Evolutionary conservation across 2,113 vertebrate species (phyloP), one percentile per base, ranked within the genome.

Genomic region (Dascyllus trimaculatus): DNA sequence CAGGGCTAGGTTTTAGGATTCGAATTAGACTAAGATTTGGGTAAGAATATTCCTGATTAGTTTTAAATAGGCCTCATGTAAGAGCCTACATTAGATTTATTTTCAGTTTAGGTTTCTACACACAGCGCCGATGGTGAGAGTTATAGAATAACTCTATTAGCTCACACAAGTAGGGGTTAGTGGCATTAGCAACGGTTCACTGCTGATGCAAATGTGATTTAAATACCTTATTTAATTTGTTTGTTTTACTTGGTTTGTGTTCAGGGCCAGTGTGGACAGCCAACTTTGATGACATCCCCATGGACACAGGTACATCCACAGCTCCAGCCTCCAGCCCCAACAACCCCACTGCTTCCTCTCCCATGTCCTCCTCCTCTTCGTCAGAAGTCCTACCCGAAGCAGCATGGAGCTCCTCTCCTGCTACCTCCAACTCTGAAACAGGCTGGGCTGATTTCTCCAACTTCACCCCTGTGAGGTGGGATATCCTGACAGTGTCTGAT

Each of bases 371-470:
- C 1, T 38, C 75, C 43, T 61, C 85, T 38, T 62, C 87, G 40
- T 61, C 84, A 58, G 86, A 84, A 11, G 61, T 29, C 9, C 61
- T 65, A 4, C 59, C 85, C 1, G 88, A 94, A 17, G 91, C 84
- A 5, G 92, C 95, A 7, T 99, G 98, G 98, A 98, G 93, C 91
- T 94, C 96, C 26, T 93, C 96, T 78, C 86, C 95, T 51, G 72
- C 94, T 0, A 63, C 94, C 75, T 88, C 95, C 11, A 88, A 92
- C 35, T 95, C 96, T 63, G 96, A 97, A 88, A 95, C 95, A 0
- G 95, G 96, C 76, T 99, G 98, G 98, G 98, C 97, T 24, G 96
- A 97, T 7, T 99, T 99, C 89, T 95, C 96, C 3, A 97, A 95
- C 87, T 99, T 98, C 85, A 92, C 96, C 0, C 93, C 97, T 2